A percentile compares a stretch with the other conserved stretches of the same genome.
Conservation (phyloP, 2,797 vertebrate genomes). For the Pseudochaenichthys georgianus region DNA sequence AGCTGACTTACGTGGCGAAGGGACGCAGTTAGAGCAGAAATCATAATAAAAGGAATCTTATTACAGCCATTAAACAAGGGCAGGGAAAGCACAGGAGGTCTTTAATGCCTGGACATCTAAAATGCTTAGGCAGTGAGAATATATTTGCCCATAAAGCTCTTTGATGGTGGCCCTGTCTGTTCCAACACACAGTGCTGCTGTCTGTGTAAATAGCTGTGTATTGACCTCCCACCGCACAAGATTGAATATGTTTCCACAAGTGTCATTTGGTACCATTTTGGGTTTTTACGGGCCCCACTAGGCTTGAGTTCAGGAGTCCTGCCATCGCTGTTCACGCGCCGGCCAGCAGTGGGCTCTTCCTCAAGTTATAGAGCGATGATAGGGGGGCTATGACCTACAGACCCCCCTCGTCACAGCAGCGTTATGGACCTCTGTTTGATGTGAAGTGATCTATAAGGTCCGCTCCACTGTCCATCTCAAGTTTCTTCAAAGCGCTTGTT, state of each 20-base stretch:
- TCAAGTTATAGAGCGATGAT: constrained; percentile 46
- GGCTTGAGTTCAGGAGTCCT: constrained; percentile 53
- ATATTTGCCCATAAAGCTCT: constrained; percentile 83
- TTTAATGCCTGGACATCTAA: constrained; percentile 73
- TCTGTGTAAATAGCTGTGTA: constrained; percentile 80
- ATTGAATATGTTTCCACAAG: constrained; percentile 83
- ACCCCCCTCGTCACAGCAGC: constrained; percentile 49
- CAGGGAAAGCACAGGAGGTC: constrained; percentile 70
- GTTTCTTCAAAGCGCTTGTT: constrained; percentile 55
- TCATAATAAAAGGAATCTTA: constrained; percentile 80
- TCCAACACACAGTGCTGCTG: constrained; percentile 63
- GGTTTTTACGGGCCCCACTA: constrained; percentile 65
- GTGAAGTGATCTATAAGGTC: constrained; percentile 76
- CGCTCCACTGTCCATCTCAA: constrained; percentile 67
- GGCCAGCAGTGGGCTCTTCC: constrained; percentile 62
- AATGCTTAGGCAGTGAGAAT: constrained; percentile 79
- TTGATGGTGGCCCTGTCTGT: constrained; percentile 83
- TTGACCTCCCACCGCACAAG: constrained; percentile 74
- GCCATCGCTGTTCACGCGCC: constrained; percentile 62
- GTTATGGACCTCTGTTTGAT: constrained; percentile 72
- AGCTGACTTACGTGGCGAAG: constrained; percentile 43
- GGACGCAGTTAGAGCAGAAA: constrained; percentile 65
- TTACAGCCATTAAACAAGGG: constrained; percentile 81
- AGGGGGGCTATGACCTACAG: constrained; percentile 38
- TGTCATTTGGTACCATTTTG: constrained; percentile 72